phyloP scores from a whole-genome alignment of 2,113 vertebrate genomes.

The Vulpes ferrilata region DNA sequence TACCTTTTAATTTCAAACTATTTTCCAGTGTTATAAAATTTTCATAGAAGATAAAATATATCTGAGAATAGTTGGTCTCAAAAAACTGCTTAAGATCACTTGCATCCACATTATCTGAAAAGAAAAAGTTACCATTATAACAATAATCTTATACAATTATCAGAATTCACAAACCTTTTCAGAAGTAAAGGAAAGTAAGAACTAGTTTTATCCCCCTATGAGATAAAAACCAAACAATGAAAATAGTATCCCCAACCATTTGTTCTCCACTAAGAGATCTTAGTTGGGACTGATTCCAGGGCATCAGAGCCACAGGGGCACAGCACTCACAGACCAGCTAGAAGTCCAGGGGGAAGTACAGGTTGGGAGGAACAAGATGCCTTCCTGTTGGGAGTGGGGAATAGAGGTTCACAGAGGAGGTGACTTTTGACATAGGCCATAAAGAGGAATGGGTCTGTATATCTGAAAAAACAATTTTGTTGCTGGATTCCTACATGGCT shows the following conservation, averaged over 20 bases:
- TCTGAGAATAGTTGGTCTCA: slow-evolving; percentile 98
- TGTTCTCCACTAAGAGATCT: not conserved
- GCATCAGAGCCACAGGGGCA: not conserved
- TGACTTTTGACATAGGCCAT: not conserved
- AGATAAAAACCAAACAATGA: slow-evolving; percentile 8
- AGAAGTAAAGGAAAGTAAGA: slow-evolving; percentile 53
- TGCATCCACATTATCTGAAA: slow-evolving; percentile 95
- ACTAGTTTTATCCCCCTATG: not conserved
- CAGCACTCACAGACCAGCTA: not conserved
- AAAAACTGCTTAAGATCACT: slow-evolving; percentile 98
- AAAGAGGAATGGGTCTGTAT: not conserved
- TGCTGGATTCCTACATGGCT: not conserved
- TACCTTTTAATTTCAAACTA: slow-evolving; percentile 99
- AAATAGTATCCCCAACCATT: not conserved
- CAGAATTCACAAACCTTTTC: slow-evolving; percentile 52
- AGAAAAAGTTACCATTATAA: slow-evolving; percentile 72
- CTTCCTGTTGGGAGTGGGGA: not conserved
- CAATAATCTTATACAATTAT: not conserved
- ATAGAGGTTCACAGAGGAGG: not conserved
- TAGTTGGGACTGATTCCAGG: not conserved
- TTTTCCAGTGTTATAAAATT: slow-evolving; percentile 99
- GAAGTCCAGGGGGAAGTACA: not conserved
- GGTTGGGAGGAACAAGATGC: not conserved
- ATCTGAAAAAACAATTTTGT: not conserved
- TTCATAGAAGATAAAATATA: slow-evolving; percentile 99